Conservation (phyloP, 1,140 invertebrate genomes). For the Drosophila tristis region DNA sequence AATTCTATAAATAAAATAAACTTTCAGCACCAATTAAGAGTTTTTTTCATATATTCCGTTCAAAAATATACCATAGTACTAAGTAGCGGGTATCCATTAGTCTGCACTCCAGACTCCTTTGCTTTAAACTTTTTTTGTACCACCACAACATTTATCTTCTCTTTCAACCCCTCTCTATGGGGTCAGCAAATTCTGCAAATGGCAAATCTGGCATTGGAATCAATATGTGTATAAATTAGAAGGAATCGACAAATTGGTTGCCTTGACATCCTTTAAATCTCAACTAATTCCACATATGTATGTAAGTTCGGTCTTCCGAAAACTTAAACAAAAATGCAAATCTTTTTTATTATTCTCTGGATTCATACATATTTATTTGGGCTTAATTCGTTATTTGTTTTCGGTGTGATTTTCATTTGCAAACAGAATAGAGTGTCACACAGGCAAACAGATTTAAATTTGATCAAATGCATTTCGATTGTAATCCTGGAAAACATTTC, state of each 20-base stretch:
- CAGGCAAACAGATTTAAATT: constrained; percentile 43
- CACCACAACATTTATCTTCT: constrained; percentile 19
- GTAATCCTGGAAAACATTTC: constrained; percentile 27
- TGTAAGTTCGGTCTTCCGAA: constrained; percentile 6
- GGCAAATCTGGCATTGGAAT: constrained; percentile 51
- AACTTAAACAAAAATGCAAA: constrained; percentile 10
- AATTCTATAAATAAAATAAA: no score
- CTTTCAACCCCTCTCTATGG: constrained; percentile 6
- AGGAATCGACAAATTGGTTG: constrained; percentile 34
- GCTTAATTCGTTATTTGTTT: constrained; percentile 7
- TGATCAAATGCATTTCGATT: constrained; percentile 42
- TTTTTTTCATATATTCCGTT: no score
- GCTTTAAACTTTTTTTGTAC: constrained; percentile 11
- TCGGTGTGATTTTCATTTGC: constrained; percentile 17
- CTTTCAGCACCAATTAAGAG: no score
- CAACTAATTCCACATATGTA: constrained; percentile 18
- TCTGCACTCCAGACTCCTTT: no score
- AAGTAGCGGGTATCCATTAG: no score
- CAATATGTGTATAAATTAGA: constrained; percentile 64
- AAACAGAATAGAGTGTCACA: constrained; percentile 46
- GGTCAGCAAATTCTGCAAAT: constrained; percentile 23
- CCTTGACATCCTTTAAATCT: constrained; percentile 39
- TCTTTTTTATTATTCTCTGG: constrained; percentile 23
- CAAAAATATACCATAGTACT: no score
- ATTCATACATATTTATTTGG: constrained; percentile 19